These are phyloP conservation scores for Callipepla californica DNA, from an alignment of 2,113 vertebrate genomes.

Conservation along the genomic window DNA sequence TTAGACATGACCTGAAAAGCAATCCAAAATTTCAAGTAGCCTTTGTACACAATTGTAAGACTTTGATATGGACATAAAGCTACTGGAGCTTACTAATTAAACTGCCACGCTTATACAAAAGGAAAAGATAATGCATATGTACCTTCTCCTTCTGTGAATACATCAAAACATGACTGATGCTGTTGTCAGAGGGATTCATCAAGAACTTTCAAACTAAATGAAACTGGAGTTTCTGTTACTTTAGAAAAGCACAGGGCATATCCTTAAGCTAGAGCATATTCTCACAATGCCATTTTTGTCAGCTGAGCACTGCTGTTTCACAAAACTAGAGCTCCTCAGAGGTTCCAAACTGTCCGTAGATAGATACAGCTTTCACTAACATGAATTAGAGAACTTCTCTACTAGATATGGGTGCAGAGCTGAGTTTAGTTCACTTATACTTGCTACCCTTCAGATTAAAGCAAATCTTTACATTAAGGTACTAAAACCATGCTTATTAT, in stretches of 20 bases:
- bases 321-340: neutral
- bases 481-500: neutral
- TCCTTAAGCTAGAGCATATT: neutral
- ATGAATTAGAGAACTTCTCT: neutral
- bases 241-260: neutral
- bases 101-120: constrained; percentile 11
- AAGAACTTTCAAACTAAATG: neutral
- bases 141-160: constrained; percentile 46
- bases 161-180: constrained; percentile 1
- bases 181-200: constrained; percentile 38
- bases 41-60: constrained; percentile 8
- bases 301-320: neutral
- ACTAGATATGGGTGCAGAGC: neutral
- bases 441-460: neutral
- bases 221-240: neutral
- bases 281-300: neutral
- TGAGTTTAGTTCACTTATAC: neutral
- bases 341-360: neutral
- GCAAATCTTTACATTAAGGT: neutral
- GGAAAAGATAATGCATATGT: neutral
- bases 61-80: neutral
- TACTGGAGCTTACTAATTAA: constrained; percentile 42
- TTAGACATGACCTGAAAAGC: constrained; percentile 14
- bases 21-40: constrained; percentile 41
- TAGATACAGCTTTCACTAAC: neutral